These are phyloP conservation scores for Phalacrocorax brasilianus DNA, from an alignment of 2,113 vertebrate species.

Conservation along the genomic window DNA sequence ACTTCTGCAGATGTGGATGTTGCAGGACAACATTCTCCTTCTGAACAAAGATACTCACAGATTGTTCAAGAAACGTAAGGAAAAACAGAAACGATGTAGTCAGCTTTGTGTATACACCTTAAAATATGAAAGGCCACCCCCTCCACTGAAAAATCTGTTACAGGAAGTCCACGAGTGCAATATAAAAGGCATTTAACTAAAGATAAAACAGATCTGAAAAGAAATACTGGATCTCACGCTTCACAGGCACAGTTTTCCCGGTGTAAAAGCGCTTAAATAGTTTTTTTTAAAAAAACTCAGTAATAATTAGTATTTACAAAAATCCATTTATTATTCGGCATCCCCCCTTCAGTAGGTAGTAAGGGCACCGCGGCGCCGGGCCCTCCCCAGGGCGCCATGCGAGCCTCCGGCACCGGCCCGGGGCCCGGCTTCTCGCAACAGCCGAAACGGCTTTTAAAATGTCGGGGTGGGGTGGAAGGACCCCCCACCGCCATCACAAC, in stretches of 20 bases:
- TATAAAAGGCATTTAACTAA: not conserved
- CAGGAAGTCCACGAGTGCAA: not conserved
- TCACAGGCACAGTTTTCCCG: not conserved
- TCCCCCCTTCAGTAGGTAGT: too few relatives aligned
- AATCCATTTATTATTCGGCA: too few relatives aligned
- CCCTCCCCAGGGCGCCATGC: too few relatives aligned
- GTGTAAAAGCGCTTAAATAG: too few relatives aligned
- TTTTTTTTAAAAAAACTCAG: too few relatives aligned
- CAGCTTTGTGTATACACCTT: not conserved
- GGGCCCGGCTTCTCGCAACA: too few relatives aligned
- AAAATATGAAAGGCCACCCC: not conserved
- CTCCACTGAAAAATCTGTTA: not conserved
- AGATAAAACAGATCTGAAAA: not conserved
- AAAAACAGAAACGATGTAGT: not conserved
- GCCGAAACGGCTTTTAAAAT: too few relatives aligned
- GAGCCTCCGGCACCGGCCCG: too few relatives aligned
- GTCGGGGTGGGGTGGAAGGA: too few relatives aligned
- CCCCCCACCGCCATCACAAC: too few relatives aligned
- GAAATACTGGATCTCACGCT: not conserved
- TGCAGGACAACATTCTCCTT: not conserved
- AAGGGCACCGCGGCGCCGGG: too few relatives aligned
- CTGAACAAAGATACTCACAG: not conserved
- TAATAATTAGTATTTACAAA: too few relatives aligned
- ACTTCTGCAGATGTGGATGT: not conserved
- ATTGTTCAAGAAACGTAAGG: not conserved